A percentile compares a stretch with the other conserved stretches of the same genome.
These are phyloP conservation scores for Platorchestia sp. DNA, from an alignment of 1,140 invertebrate genomes.

Conservation along the genomic window DNA sequence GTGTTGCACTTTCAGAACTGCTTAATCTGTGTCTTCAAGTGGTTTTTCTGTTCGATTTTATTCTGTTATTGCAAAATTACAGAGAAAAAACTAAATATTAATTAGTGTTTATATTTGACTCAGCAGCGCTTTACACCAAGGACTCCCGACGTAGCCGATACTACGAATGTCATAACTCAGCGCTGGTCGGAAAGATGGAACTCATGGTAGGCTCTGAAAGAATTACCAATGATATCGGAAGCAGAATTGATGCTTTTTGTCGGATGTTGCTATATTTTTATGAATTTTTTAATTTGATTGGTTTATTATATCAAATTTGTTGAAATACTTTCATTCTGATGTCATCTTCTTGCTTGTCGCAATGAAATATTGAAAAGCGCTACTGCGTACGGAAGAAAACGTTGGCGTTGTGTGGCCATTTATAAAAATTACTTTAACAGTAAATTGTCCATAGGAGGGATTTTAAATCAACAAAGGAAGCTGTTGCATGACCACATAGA, in stretches of 20 bases:
- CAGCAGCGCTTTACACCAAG: not conserved
- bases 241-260: no score
- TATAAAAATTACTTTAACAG: not conserved
- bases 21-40: no score
- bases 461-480: not conserved
- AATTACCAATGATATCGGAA: not conserved
- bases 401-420: not conserved
- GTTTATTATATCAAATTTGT: no score
- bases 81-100: no score
- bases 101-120: no score
- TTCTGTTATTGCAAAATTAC: no score
- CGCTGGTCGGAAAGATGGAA: not conserved
- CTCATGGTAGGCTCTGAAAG: not conserved
- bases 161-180: not conserved
- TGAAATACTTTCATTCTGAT: not conserved
- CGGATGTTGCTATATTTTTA: no score
- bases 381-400: not conserved
- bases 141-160: not conserved
- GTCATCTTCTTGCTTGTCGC: not conserved
- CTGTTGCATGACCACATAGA: not conserved
- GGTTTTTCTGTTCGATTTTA: no score
- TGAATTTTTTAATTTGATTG: no score
- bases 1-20: no score
- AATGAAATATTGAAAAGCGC: not conserved
- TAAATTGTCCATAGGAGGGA: not conserved